Evolutionary conservation across 2,888 invertebrate genomes (phyloP), one percentile per base, ranked within the genome.

Genomic region (Napeogenes sylphis): DNA sequence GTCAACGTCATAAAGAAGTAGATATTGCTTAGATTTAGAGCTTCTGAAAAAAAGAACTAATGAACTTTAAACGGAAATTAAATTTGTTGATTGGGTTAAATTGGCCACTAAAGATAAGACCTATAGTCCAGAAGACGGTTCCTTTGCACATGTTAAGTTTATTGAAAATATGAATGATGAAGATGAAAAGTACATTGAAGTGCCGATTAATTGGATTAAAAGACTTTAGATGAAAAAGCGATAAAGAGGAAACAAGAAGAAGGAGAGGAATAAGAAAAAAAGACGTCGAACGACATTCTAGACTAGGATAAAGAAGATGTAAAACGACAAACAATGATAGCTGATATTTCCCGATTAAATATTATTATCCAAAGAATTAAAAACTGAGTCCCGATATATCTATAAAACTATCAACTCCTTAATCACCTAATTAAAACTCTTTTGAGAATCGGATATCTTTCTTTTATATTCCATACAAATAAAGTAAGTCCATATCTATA

Each of bases 191-290:
- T 87, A 80, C 70, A 71, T 81, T 12, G 76, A 80, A 54, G 90
- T 90, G 66, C 90, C 90, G 0, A 76, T 90, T 5, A 90, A 69
- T 68, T 90, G 30, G 90, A 90, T 62, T 90, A 90, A 72, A 89
- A 87, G 67, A 85, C 86, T 10, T 73, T 90, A 61, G 87, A 87
- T 59, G 87, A 72, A 61, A 81, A 90, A 84, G 90, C 90, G 0
- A 66, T 82, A 4, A 75, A 81, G 80, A 90, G 85, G 73, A 87
- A 86, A 2, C 74, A 76, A 61, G 86, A 85, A 61, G 89, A 89
- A 64, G 79, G 66, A 56, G 81, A 69, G 35, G 87, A 86, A 69
- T 77, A 79, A 42, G 87, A 81, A 56, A 82, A 66, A 84, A 82
- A 62, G 87, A 86, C 0, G 84, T 81, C 12, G 87, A 87, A 46